A percentile compares a stretch with the other conserved stretches of the same genome.
These are phyloP conservation scores for Tribolium castaneum DNA, from an alignment of 1,140 invertebrate genomes.

Conservation along the genomic window DNA sequence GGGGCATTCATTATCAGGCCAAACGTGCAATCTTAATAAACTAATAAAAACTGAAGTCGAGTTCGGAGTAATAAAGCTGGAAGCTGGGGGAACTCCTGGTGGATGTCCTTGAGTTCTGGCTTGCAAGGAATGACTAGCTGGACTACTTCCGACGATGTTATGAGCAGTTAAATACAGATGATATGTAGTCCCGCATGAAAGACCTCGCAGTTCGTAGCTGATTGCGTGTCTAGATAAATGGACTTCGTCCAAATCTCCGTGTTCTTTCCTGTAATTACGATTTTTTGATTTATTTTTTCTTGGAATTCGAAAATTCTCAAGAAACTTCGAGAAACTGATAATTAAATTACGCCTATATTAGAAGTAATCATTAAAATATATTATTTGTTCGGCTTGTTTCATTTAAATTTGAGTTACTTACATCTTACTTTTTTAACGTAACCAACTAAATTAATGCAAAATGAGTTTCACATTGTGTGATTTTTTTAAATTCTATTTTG, in stretches of 20 bases:
- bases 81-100: constrained; percentile 74
- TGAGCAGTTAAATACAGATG: constrained; percentile 77
- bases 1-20: constrained; percentile 85
- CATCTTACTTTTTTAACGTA: too few relatives aligned
- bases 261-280: too few relatives aligned
- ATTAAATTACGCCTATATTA: too few relatives aligned
- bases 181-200: constrained; percentile 80
- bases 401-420: too few relatives aligned
- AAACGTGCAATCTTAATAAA: constrained; percentile 77
- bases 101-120: constrained; percentile 79
- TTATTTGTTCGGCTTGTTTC: too few relatives aligned
- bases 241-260: constrained; percentile 74
- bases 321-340: too few relatives aligned
- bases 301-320: too few relatives aligned
- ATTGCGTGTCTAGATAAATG: constrained; percentile 72
- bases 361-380: too few relatives aligned
- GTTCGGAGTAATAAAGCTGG: constrained; percentile 74
- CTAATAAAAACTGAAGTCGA: constrained; percentile 80
- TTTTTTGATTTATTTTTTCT: too few relatives aligned
- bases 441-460: too few relatives aligned
- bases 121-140: constrained; percentile 75
- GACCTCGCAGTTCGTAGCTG: constrained; percentile 75
- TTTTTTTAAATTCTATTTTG: too few relatives aligned
- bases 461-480: too few relatives aligned
- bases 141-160: constrained; percentile 80